phyloP scores from a whole-genome alignment of 2,888 invertebrate genomes.

The Latheticus oryzae region DNA sequence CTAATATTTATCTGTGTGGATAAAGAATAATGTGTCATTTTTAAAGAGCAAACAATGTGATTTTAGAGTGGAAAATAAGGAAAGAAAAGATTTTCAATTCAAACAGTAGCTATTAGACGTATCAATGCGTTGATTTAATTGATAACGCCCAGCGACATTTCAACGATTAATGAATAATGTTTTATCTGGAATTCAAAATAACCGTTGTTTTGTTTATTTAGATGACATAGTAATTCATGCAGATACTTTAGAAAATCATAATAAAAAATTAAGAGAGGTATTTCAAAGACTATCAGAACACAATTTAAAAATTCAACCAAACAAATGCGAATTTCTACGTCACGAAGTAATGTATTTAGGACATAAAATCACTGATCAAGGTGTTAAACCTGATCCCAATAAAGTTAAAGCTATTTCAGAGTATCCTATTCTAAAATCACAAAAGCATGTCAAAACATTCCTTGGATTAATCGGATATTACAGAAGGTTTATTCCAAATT shows the following conservation, averaged over 20 bases:
- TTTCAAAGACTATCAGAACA: conserved; percentile 44
- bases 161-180: conserved; percentile 55
- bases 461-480: conserved; percentile 4
- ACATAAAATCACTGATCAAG: conserved; percentile 2
- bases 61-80: no score
- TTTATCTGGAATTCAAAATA: conserved; percentile 50
- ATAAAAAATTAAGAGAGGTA: conserved; percentile 45
- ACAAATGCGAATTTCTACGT: conserved; percentile 2
- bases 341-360: not conserved
- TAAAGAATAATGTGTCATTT: conserved; percentile 40
- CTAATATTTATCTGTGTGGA: conserved; percentile 42
- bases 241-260: conserved; percentile 48
- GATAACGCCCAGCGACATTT: conserved; percentile 58
- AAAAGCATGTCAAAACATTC: not conserved
- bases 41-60: no score
- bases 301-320: conserved; percentile 37
- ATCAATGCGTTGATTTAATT: no score
- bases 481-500: conserved; percentile 1
- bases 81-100: no score
- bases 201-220: conserved; percentile 56
- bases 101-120: no score
- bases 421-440: not conserved
- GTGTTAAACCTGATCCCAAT: not conserved
- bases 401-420: conserved; percentile 1
- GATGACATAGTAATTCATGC: conserved; percentile 58